These are phyloP conservation scores for Neogobius melanostomus DNA, from an alignment of 2,113 vertebrate species.

Conservation along the genomic window DNA sequence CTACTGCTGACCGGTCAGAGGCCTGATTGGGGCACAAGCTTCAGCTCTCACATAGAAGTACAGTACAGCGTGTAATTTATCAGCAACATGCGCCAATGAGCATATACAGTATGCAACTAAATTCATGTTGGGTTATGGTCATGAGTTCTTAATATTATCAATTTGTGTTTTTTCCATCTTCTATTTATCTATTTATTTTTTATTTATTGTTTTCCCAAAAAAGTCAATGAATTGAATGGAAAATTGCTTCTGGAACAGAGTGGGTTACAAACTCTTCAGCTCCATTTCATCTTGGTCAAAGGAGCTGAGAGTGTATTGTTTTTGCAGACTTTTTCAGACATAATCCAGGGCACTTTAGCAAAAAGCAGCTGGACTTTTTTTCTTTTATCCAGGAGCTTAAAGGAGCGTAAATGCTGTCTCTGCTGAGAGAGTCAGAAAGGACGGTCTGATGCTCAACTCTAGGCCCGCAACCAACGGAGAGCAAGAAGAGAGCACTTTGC, in stretches of 20 bases:
- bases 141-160: too few relatives aligned
- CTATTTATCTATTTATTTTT: too few relatives aligned
- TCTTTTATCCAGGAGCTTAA: constrained; percentile 4
- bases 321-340: neutral
- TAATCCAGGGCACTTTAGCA: neutral
- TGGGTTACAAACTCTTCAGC: neutral
- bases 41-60: too few relatives aligned
- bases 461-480: neutral
- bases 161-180: too few relatives aligned
- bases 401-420: neutral
- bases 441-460: neutral
- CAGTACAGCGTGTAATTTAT: too few relatives aligned
- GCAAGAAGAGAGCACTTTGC: neutral
- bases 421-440: neutral
- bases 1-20: neutral
- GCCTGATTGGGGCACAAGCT: too few relatives aligned
- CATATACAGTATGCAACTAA: too few relatives aligned
- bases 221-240: too few relatives aligned
- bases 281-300: neutral
- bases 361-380: constrained; percentile 6
- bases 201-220: too few relatives aligned
- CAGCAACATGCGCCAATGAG: too few relatives aligned
- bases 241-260: too few relatives aligned
- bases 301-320: neutral
- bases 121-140: too few relatives aligned